Base-by-base conservation (phyloP, 2,113 vertebrate genomes). In the Anarhynchus alexandrinus region DNA sequence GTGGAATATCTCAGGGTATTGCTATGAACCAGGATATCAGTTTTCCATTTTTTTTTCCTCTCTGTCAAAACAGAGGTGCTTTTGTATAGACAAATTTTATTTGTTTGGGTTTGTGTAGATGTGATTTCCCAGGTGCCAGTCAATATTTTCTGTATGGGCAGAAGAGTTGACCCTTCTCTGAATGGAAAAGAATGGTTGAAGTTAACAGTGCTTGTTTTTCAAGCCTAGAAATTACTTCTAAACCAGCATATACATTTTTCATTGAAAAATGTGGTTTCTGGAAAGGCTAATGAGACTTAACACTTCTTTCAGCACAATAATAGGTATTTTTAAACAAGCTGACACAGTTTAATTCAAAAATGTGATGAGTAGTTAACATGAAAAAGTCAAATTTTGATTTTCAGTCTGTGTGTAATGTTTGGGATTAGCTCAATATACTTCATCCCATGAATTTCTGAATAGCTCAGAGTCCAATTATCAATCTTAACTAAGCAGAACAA, bases 401-500 rank as follows among this genome's bases (percentile, higher is more conserved):
- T 70, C 3, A 8, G 14, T 64, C 36, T 80, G 55, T 36, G 16
- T 49, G 23, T 67, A 90, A 47, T 90, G 12, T 78, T 94, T 95
- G 43, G 11, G 18, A 82, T 86, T 73, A 92, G 62, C 57, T 93
- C 32, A 64, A 36, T 82, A 34, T 82, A 88, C 30, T 90, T 70
- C 64, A 90, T 92, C 36, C 43, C 40, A 83, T 92, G 71, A 92
- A 92, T 94, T 92, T 80, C 54, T 96, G 74, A 92, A 82, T 72
- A 94, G 85, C 66, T 90, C 34, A 51, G 82, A 88, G 88, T 86
- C 49, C 79, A 96, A 95, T 96, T 95, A 93, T 96, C 82, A 88
- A 49, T 83, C 88, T 90, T 94, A 90, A 92, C 91, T 90, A 93
- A 94, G 95, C 71, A 92, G 88, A 95, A 88, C 88, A 95, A 95